Evolutionary conservation across 1,140 invertebrate species (phyloP).

Genomic region (Caerostris darwini): DNA sequence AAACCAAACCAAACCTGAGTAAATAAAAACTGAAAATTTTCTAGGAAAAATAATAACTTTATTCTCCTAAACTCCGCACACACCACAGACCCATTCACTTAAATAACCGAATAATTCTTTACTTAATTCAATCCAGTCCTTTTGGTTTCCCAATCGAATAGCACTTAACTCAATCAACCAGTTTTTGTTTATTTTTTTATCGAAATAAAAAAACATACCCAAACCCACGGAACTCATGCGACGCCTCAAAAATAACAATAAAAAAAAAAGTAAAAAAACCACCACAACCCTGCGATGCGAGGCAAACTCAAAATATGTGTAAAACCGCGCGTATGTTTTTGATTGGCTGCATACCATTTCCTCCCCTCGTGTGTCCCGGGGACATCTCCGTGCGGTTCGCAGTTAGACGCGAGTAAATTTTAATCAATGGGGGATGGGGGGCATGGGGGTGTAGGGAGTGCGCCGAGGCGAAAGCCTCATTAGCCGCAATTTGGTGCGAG

Average conservation of each 20-base stretch:
- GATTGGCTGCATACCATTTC: conserved; percentile 42
- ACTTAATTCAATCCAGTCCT: not conserved
- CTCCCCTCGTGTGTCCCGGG: not conserved
- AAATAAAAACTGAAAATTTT: no score
- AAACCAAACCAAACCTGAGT: no score
- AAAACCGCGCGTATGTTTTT: conserved; percentile 27
- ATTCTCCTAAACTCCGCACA: no score
- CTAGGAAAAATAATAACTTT: no score
- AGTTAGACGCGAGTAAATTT: conserved; percentile 58
- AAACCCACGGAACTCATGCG: not conserved
- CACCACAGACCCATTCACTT: not conserved
- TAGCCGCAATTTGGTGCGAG: conserved; percentile 73
- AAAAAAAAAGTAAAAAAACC: not conserved
- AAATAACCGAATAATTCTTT: conserved; percentile 20
- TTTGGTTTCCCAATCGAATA: not conserved
- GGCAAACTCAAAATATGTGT: conserved; percentile 10
- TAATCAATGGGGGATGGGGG: conserved; percentile 50
- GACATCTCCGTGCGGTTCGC: not conserved
- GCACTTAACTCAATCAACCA: conserved; percentile 22
- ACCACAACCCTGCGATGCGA: not conserved
- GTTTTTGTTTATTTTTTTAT: not conserved
- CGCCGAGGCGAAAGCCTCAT: conserved; percentile 63
- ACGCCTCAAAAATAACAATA: not conserved
- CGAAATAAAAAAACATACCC: not conserved
- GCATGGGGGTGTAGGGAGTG: not conserved